Evolutionary conservation across 2,113 vertebrate genomes (phyloP).

Genomic region (Hassar affinis): DNA sequence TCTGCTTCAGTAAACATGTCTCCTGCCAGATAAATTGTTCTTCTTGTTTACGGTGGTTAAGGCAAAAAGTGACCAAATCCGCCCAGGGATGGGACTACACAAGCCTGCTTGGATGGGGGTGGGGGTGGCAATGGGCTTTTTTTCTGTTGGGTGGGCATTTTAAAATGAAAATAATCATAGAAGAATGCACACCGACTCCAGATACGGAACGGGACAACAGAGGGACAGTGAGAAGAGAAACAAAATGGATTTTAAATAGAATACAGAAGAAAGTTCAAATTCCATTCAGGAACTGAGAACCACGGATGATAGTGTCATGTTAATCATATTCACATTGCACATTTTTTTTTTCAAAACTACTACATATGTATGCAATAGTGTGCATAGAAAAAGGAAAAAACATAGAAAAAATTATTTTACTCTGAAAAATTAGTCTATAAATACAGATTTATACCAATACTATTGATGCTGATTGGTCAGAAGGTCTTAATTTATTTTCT

Average conservation of each 20-base stretch:
- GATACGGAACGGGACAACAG: conserved; percentile 55
- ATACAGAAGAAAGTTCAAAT: neutral
- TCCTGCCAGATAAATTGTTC: conserved; percentile 72
- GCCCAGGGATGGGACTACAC: conserved; percentile 58
- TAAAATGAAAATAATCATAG: conserved; percentile 48
- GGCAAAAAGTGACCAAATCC: conserved; percentile 59
- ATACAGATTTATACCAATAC: neutral
- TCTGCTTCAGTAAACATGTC: conserved; percentile 70
- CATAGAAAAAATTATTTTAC: too few species aligned
- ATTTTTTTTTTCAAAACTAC: neutral
- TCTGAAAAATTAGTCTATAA: neutral
- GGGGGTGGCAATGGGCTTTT: neutral
- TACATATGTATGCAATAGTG: neutral
- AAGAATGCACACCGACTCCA: conserved; percentile 63
- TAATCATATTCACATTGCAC: neutral
- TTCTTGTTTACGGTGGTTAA: conserved; percentile 74
- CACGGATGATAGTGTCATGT: neutral
- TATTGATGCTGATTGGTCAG: neutral
- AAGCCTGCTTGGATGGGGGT: conserved; percentile 49
- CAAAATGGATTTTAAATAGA: neutral
- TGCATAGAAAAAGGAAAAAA: too few species aligned
- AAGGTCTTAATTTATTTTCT: neutral
- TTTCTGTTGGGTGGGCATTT: conserved; percentile 1
- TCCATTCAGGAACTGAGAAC: neutral
- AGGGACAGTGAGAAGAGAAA: neutral